Evolutionary conservation across 2,888 invertebrate genomes (phyloP), one percentile per base, ranked within the genome.

Genomic region (Volucella inanis): DNA sequence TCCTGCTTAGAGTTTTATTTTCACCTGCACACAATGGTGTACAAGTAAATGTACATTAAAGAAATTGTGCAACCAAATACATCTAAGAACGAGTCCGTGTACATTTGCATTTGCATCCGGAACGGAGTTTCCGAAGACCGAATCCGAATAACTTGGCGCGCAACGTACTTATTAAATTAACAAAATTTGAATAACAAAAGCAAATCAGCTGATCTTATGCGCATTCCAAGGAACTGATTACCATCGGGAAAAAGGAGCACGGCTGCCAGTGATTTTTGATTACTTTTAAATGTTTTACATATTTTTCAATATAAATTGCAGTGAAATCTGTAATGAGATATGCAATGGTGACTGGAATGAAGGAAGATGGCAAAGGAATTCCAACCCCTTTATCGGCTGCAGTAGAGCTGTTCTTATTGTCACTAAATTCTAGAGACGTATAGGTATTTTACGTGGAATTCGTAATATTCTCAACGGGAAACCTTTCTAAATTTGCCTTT

Each of bases 111-210:
- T 31, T 31, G 31, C 31, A 31, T 6, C 4, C 31, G 31, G 31
- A 22, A n/a, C 12, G 45, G 45, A 3, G 45, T 45, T 4, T 45
- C n/a, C 12, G 45, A 11, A 45, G n/a, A 11, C 11, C 45, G n/a
- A 11, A 45, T 45, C n/a, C 12, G n/a, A 4, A 76, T 71, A 64
- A 82, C 78, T 78, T 78, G 43, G 55, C 65, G 50, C 52, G 31
- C 31, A 31, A 6, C 31, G 31, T 31, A 61, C 82, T 83, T 83
- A 83, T 83, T 78, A 83, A 83, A 83, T 83, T 83, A 83, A 83
- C 82, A 83, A 78, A 31, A 76, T 83, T 83, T 83, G 67, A 78
- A 83, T 78, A 67, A 72, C 71, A 82, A 83, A 83, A 72, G 78
- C 72, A 78, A 83, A 78, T 82, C 71, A 77, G 71, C 71, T 77